Base-by-base conservation (phyloP, 2,888 invertebrate species). In the Mimas tiliae region DNA sequence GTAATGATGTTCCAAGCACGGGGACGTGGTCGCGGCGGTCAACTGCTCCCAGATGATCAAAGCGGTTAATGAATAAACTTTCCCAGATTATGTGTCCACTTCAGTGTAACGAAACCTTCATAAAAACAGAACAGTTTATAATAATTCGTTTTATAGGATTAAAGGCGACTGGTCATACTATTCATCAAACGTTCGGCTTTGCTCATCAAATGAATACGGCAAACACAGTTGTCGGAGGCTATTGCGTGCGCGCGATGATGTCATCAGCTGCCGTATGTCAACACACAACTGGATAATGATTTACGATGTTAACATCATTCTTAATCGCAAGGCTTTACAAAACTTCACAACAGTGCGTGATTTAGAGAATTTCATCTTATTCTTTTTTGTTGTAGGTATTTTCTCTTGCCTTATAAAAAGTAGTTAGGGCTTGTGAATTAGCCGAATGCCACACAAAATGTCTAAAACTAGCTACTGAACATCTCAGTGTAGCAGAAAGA, bases 211-310 rank as follows among this genome's bases (percentile, higher is more conserved):
- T 85, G 81, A 81, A 78, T 77, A 80, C 72, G 69, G 77, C 80
- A 81, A 83, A 82, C 82, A 83, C 73, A 72, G 73, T 69, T 73
- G 72, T 68, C 70, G 67, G 68, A 67, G 64, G 75, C 73, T 74
- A 66, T 68, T 70, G 73, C 72, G 71, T 72, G 70, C 69, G 69
- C 67, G 67, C 53, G 77, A 74, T 89, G 88, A 89, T 88, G 85
- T 89, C 87, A 89, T 76, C 79, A 68, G 70, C 76, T 76, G 73
- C 81, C 75, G 77, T 79, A 69, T 82, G 82, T 82, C 82, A 81
- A 81, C 82, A 80, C 73, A 55, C 38, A 67, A 67, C 64, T 70
- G 74, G 74, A 75, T 75, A 75, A 74, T 78, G 70, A 75, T 78
- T 77, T 72, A 79, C 70, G 68, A 71, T 69, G 69, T 67, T 65